Evolutionary conservation across 2,113 vertebrate genomes (phyloP).

Genomic region (Tauraco erythrolophus): DNA sequence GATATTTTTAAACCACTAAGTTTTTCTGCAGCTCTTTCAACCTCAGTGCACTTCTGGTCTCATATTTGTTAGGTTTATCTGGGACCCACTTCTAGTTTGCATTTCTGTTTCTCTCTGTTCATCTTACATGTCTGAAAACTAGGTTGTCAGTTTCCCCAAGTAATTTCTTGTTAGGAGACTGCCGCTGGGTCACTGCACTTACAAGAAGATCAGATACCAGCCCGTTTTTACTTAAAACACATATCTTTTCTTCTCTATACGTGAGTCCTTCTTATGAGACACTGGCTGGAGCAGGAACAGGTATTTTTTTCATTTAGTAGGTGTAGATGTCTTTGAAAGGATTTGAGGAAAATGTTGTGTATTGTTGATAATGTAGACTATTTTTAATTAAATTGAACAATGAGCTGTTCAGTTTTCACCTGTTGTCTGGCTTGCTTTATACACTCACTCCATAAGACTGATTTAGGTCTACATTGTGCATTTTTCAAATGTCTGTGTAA

Average conservation of each 20-base stretch:
- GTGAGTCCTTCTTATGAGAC: background rate
- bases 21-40: background rate
- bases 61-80: background rate
- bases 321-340: background rate
- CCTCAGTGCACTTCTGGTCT: background rate
- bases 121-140: background rate
- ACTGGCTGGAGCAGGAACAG: background rate
- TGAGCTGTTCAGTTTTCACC: background rate
- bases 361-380: background rate
- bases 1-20: background rate
- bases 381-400: background rate
- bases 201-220: background rate
- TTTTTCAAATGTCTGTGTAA: background rate
- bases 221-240: background rate
- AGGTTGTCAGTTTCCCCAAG: background rate
- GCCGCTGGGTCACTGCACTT: background rate
- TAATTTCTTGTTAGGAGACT: background rate
- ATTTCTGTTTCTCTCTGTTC: background rate
- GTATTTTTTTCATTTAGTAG: background rate
- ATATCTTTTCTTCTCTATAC: background rate
- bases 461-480: background rate
- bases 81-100: background rate
- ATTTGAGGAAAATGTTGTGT: background rate
- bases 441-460: background rate
- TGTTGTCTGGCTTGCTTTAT: background rate